These are phyloP conservation scores for Acanthosepion pharaonis DNA, from an alignment of 2,888 invertebrate genomes.

Conservation along the genomic window DNA sequence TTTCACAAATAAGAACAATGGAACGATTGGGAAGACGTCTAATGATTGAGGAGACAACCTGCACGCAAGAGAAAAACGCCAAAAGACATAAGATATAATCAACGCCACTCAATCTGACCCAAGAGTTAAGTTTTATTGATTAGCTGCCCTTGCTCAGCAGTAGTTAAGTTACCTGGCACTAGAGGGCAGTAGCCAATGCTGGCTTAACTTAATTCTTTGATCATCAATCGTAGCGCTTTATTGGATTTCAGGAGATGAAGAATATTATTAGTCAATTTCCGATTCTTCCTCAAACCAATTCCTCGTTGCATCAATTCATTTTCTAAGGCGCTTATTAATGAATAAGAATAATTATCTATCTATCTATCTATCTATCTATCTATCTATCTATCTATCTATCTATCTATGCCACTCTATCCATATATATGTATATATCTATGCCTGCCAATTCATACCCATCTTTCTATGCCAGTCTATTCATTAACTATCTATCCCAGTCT, in stretches of 20 bases:
- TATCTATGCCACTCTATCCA: no score
- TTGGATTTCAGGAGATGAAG: constrained; percentile 33
- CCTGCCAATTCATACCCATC: no score
- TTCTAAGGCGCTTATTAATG: neutral
- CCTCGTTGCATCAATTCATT: neutral
- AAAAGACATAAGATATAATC: neutral
- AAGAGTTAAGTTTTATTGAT: neutral
- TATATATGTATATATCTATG: no score
- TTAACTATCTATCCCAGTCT: no score
- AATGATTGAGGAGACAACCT: neutral
- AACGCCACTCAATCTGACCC: constrained; percentile 4
- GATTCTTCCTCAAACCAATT: neutral
- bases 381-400: neutral
- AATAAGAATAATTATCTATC: neutral
- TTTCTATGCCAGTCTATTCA: no score
- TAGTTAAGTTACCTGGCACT: neutral
- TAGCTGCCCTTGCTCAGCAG: neutral
- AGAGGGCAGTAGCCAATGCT: neutral
- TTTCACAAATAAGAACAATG: neutral
- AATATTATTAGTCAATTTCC: constrained; percentile 18
- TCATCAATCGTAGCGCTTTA: neutral
- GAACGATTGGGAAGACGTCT: neutral
- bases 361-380: neutral
- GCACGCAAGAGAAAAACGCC: neutral
- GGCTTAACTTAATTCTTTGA: neutral